These are phyloP conservation scores for Heliconius eleuchia DNA, from an alignment of 1,140 invertebrate species.

Conservation along the genomic window DNA sequence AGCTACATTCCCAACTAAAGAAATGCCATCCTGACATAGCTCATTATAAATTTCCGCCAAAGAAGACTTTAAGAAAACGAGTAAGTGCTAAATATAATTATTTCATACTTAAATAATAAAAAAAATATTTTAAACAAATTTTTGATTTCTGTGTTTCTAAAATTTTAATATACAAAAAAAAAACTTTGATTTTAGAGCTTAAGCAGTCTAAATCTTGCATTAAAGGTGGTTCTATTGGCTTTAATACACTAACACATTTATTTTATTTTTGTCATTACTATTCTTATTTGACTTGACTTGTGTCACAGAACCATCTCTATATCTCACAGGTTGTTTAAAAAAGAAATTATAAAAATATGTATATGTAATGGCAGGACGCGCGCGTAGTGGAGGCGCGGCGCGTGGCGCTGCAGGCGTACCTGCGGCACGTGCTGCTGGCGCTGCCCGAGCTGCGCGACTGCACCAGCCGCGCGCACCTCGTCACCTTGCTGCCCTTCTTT, in stretches of 20 bases:
- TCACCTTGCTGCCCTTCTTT: slow-evolving; percentile 90
- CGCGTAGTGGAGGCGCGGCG: slow-evolving; percentile 91
- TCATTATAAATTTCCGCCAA: slow-evolving; percentile 95
- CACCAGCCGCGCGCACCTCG: slow-evolving; percentile 86
- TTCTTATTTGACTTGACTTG: too few species aligned
- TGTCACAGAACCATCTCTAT: too few species aligned
- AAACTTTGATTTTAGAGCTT: too few species aligned
- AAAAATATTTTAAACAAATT: background rate
- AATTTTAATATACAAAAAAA: too few species aligned
- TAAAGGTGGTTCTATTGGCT: too few species aligned
- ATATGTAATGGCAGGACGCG: slow-evolving; percentile 83
- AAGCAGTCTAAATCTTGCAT: too few species aligned
- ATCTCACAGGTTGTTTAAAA: background rate
- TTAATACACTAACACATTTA: too few species aligned
- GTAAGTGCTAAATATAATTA: slow-evolving; percentile 75
- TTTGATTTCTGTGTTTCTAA: too few species aligned
- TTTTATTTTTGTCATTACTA: too few species aligned
- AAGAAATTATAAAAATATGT: background rate
- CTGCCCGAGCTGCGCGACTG: slow-evolving; percentile 86
- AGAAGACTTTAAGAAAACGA: slow-evolving; percentile 95
- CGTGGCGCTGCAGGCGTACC: slow-evolving; percentile 88
- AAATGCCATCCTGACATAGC: slow-evolving; percentile 90
- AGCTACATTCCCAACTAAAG: slow-evolving; percentile 90
- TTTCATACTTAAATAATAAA: background rate
- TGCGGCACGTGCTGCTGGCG: slow-evolving; percentile 88